Conservation (phyloP, 2,113 vertebrate species). For the Jacana jacana region DNA sequence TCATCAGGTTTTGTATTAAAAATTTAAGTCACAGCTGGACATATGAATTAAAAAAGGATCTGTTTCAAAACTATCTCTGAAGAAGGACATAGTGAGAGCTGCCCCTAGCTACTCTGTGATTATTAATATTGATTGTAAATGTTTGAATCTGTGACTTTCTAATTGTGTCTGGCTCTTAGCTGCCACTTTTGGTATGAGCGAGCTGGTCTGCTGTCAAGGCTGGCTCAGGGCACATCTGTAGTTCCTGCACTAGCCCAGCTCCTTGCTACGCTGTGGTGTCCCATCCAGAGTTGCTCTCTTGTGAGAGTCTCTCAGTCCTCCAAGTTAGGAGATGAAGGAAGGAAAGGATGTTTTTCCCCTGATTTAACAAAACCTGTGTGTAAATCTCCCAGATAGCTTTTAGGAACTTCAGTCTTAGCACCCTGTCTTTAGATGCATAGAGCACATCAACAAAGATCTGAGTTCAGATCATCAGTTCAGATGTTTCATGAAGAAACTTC, state of each 20-base stretch:
- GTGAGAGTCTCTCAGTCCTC: background rate
- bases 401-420: background rate
- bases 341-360: fast-evolving
- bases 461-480: background rate
- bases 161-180: background rate
- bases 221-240: background rate
- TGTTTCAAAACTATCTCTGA: background rate
- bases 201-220: background rate
- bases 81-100: background rate
- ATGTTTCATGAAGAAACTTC: background rate
- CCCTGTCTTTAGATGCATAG: background rate
- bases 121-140: background rate
- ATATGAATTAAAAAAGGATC: background rate
- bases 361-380: background rate
- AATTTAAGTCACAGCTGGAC: background rate
- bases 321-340: background rate
- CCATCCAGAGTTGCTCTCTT: background rate
- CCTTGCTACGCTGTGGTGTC: background rate
- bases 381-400: background rate
- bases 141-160: background rate
- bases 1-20: background rate
- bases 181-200: background rate
- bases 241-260: background rate
- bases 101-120: background rate
- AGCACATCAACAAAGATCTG: background rate